Conservation (phyloP, 2,113 vertebrate species). For the Cichladusa arquata region DNA sequence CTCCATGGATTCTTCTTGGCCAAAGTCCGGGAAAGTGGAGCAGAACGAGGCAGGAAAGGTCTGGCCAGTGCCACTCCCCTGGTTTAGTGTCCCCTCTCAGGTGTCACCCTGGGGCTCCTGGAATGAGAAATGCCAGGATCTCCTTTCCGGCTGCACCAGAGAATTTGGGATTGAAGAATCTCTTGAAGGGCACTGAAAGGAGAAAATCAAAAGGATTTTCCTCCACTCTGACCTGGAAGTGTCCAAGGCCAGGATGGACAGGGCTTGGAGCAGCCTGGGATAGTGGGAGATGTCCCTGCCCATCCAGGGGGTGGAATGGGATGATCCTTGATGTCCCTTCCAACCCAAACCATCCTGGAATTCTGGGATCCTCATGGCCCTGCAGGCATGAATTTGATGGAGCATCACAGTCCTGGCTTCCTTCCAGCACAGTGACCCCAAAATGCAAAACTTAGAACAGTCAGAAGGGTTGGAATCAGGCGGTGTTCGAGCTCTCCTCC, state of each 20-base stretch:
- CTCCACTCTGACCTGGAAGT: not conserved
- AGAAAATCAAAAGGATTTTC: not conserved
- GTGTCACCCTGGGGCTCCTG: not conserved
- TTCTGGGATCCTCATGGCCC: not conserved
- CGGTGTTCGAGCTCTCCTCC: not conserved
- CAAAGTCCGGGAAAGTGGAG: not conserved
- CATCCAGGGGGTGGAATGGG: not conserved
- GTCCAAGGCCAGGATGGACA: not conserved
- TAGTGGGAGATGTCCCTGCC: not conserved
- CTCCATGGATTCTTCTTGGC: not conserved
- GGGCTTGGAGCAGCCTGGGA: not conserved
- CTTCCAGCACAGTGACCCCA: not conserved
- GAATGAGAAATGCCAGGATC: too few relatives aligned
- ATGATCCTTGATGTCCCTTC: not conserved
- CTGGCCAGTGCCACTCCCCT: not conserved
- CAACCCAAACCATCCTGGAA: not conserved
- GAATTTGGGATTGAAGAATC: not conserved
- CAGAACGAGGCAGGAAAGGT: not conserved
- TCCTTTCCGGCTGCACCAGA: not conserved
- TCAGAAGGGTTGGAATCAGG: not conserved
- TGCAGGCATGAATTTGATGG: not conserved
- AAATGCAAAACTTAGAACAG: accelerated
- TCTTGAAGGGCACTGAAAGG: too few relatives aligned
- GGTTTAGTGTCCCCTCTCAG: not conserved
- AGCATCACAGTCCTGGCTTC: accelerated